Conservation (phyloP, 2,797 vertebrate species). For the Pipistrellus kuhlii region DNA sequence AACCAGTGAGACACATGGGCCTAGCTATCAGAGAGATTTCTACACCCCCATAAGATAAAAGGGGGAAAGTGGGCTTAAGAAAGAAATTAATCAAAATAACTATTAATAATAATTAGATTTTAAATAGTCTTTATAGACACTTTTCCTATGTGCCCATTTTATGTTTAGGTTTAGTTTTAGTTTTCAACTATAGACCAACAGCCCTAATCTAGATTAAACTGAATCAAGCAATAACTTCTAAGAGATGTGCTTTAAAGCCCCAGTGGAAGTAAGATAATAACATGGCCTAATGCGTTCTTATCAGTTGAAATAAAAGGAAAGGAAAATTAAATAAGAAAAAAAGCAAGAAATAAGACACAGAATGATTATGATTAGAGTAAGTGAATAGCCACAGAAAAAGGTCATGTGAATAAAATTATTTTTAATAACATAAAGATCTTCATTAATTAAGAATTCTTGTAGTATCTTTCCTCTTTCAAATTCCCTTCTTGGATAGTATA, state of each 20-base stretch:
- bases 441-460: neutral
- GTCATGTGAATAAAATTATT: neutral
- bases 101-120: neutral
- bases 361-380: neutral
- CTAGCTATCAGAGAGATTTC: neutral
- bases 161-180: neutral
- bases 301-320: conserved; percentile 1
- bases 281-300: neutral
- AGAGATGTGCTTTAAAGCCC: neutral
- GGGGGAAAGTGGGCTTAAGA: neutral
- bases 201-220: neutral
- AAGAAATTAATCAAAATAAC: neutral
- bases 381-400: neutral
- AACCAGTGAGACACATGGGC: too few species aligned
- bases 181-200: neutral
- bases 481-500: neutral
- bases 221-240: neutral
- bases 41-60: conserved; percentile 2
- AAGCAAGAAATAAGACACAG: neutral
- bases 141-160: neutral
- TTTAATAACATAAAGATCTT: neutral
- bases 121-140: neutral
- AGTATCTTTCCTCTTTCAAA: neutral
- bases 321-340: neutral
- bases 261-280: neutral